Evolutionary conservation across 30 jellyfish, hydroid and myxozoan species (phyloP).

Genomic region (Rhopilema esculentum): DNA sequence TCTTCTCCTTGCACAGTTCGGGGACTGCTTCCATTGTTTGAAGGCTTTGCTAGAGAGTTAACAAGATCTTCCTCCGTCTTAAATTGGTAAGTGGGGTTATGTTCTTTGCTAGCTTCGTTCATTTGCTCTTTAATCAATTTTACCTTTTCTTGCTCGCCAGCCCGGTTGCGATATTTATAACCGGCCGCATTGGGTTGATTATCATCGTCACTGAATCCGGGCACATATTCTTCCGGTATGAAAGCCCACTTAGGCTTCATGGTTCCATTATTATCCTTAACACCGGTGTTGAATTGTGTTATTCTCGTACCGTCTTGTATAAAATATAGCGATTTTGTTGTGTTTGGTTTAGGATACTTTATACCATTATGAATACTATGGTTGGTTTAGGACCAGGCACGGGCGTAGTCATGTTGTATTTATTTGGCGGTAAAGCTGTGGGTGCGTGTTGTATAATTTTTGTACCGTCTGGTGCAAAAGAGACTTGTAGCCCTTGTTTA

Average conservation of each 20-base stretch:
- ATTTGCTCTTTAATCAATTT: constrained; percentile 59
- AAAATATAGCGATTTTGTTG: constrained; percentile 43
- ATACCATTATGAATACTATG: constrained; percentile 41
- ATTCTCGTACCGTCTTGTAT: constrained; percentile 66
- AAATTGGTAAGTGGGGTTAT: constrained; percentile 48
- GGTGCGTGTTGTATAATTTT: constrained; percentile 73
- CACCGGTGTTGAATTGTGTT: constrained; percentile 80
- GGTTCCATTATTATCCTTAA: constrained; percentile 56
- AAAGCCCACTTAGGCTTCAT: constrained; percentile 61
- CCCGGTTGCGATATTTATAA: constrained; percentile 68
- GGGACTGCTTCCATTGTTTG: constrained; percentile 20
- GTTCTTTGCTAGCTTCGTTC: constrained; percentile 51
- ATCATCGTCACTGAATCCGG: constrained; percentile 68
- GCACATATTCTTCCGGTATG: constrained; percentile 69
- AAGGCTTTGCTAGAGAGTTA: constrained; percentile 3
- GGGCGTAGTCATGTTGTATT: constrained; percentile 54
- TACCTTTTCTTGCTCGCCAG: constrained; percentile 71
- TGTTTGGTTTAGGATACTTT: constrained; percentile 67
- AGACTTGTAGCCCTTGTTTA: constrained; percentile 48
- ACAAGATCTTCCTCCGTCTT: constrained; percentile 39
- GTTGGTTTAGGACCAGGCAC: constrained; percentile 52
- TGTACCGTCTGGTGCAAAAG: constrained; percentile 77
- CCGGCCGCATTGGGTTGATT: constrained; percentile 82
- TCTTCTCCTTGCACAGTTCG: neutral
- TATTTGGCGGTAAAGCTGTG: constrained; percentile 52